phyloP scores from a whole-genome alignment of 2,888 invertebrate species.

The Diadromus collaris region DNA sequence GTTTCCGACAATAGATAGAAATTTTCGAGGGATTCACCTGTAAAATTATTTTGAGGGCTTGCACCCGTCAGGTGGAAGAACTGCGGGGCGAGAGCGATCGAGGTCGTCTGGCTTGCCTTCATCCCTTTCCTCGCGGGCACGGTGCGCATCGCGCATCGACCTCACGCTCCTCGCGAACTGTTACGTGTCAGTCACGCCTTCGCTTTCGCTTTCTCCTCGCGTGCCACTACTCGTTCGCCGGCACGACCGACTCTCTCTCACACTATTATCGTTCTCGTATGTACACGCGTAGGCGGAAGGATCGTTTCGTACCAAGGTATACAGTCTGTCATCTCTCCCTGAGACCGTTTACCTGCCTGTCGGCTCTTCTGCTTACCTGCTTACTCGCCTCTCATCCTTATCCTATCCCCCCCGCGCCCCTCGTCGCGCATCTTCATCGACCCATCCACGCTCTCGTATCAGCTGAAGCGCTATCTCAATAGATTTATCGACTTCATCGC shows the following conservation, averaged over 20 bases:
- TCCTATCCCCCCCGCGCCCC: neutral
- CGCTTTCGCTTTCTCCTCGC: slow-evolving; percentile 71
- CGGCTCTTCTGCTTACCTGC: slow-evolving; percentile 1
- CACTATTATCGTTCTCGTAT: slow-evolving; percentile 50
- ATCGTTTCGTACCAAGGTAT: slow-evolving; percentile 55
- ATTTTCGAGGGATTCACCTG: neutral
- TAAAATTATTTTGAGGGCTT: slow-evolving; percentile 2
- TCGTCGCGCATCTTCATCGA: slow-evolving; percentile 18
- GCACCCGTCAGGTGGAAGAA: slow-evolving; percentile 19
- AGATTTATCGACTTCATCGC: slow-evolving; percentile 30
- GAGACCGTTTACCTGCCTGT: slow-evolving; percentile 21
- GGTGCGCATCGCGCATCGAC: slow-evolving; percentile 36
- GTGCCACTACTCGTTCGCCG: slow-evolving; percentile 41
- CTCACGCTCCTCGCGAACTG: slow-evolving; percentile 53
- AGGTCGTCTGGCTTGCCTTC: slow-evolving; percentile 11
- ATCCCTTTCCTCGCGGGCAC: slow-evolving; percentile 12
- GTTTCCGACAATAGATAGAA: too few species aligned
- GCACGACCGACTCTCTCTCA: slow-evolving; percentile 1
- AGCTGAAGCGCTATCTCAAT: slow-evolving; percentile 1
- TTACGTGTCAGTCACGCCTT: slow-evolving; percentile 63
- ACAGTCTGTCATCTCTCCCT: slow-evolving; percentile 32
- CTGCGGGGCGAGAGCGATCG: neutral
- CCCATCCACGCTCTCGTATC: slow-evolving; percentile 6
- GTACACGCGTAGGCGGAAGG: slow-evolving; percentile 57
- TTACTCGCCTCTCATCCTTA: slow-evolving; percentile 17